Conservation (phyloP, 2,888 invertebrate genomes). For the Lathronympha strigana region DNA sequence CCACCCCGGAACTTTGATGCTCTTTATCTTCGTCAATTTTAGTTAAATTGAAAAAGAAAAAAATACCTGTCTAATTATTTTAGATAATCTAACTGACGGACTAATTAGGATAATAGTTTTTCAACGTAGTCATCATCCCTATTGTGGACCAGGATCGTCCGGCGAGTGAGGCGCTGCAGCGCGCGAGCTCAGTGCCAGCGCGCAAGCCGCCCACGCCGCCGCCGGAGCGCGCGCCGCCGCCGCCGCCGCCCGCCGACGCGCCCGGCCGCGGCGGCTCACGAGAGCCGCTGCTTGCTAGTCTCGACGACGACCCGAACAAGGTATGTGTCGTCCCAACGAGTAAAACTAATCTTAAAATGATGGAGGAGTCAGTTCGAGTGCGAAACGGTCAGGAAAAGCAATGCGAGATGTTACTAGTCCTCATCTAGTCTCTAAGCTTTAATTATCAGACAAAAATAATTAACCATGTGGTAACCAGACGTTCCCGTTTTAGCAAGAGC, state of each 20-base stretch:
- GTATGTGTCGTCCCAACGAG: conserved; percentile 48
- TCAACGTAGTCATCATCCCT: too few relatives aligned
- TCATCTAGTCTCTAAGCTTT: too few relatives aligned
- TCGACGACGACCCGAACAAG: conserved; percentile 79
- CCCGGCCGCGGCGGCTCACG: conserved; percentile 77
- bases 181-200: conserved; percentile 70
- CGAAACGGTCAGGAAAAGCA: too few relatives aligned
- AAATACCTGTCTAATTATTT: too few relatives aligned
- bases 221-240: conserved; percentile 50
- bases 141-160: conserved; percentile 49
- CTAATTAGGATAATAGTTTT: too few relatives aligned
- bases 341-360: background rate
- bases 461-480: background rate
- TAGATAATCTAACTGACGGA: too few relatives aligned
- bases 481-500: conserved; percentile 43
- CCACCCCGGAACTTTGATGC: too few relatives aligned
- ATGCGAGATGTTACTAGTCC: too few relatives aligned
- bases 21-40: too few relatives aligned
- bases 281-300: conserved; percentile 86
- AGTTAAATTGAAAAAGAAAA: too few relatives aligned
- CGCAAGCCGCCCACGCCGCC: conserved; percentile 65
- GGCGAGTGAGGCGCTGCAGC: conserved; percentile 57
- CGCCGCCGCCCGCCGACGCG: conserved; percentile 52
- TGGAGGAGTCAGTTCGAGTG: too few relatives aligned
- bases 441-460: too few relatives aligned